These are phyloP conservation scores for Leptinotarsa peninsularis DNA, from an alignment of 2,888 invertebrate genomes.

Conservation along the genomic window DNA sequence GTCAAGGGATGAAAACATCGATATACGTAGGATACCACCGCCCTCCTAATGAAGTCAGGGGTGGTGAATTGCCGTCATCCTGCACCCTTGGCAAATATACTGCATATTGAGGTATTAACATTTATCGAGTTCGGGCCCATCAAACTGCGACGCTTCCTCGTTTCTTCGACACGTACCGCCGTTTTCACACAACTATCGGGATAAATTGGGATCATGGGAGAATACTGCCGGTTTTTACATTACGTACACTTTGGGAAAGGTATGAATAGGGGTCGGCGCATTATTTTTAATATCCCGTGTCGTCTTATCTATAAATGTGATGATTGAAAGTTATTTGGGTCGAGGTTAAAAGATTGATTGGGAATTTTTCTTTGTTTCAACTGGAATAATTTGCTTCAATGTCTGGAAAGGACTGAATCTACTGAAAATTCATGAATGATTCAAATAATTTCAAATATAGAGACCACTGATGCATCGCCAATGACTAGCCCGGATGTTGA, in stretches of 20 bases:
- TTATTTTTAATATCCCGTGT: conserved; percentile 20
- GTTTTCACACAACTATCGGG: conserved; percentile 53
- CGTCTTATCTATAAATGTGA: conserved; percentile 8
- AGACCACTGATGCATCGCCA: no score
- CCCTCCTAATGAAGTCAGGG: conserved; percentile 39
- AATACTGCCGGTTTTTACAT: conserved; percentile 43
- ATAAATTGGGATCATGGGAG: conserved; percentile 52
- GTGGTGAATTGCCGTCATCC: conserved; percentile 28
- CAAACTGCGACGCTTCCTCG: conserved; percentile 47
- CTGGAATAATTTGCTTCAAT: no score
- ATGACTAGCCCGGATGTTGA: no score
- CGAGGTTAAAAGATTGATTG: background rate
- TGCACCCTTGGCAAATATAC: conserved; percentile 63
- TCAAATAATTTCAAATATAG: no score
- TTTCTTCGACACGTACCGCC: conserved; percentile 56
- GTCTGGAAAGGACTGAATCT: no score
- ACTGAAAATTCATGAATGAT: no score
- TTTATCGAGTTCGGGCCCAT: conserved; percentile 62
- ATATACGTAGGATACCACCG: conserved; percentile 17
- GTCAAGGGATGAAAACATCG: conserved; percentile 23
- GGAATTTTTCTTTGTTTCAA: no score
- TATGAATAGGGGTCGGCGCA: conserved; percentile 20
- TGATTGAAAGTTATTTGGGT: background rate
- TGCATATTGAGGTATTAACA: conserved; percentile 67
- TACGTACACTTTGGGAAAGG: conserved; percentile 23